phyloP scores from a whole-genome alignment of 2,113 vertebrate genomes.

The Rallus limicola region DNA sequence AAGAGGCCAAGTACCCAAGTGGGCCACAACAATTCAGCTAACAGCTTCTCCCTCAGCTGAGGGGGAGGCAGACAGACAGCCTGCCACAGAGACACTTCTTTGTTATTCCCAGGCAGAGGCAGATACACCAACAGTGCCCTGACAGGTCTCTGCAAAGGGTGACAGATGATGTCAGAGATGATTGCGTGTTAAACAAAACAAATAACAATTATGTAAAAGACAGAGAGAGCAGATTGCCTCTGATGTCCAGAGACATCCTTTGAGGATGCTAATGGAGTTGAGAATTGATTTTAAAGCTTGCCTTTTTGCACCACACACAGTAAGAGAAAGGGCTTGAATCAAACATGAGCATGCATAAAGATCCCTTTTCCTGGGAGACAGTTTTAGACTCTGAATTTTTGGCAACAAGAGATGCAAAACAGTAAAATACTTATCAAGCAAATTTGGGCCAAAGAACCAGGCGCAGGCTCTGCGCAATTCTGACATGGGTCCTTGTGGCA shows the following conservation, averaged over 20 bases:
- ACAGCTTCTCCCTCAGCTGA: background rate
- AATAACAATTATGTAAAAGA: background rate
- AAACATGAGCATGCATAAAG: conserved; percentile 49
- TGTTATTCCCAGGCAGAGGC: background rate
- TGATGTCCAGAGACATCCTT: conserved; percentile 18
- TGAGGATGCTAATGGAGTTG: conserved; percentile 20
- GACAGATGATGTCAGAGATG: background rate
- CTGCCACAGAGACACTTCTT: background rate
- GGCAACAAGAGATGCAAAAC: background rate
- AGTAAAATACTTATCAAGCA: conserved; percentile 32
- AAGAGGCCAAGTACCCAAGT: conserved; percentile 1
- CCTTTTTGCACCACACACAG: background rate
- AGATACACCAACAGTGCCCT: background rate
- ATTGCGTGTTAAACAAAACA: conserved; percentile 31
- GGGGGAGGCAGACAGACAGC: background rate
- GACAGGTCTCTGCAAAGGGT: background rate
- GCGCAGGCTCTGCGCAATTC: background rate
- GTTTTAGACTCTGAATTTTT: background rate
- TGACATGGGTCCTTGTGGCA: background rate
- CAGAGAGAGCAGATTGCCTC: background rate
- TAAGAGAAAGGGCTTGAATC: conserved; percentile 17
- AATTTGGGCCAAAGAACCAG: background rate
- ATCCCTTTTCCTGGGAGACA: background rate
- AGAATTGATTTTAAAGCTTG: conserved; percentile 28
- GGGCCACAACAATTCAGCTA: background rate